These are phyloP conservation scores for Punctoribates punctum DNA, from an alignment of 2,888 invertebrate genomes.

Conservation along the genomic window DNA sequence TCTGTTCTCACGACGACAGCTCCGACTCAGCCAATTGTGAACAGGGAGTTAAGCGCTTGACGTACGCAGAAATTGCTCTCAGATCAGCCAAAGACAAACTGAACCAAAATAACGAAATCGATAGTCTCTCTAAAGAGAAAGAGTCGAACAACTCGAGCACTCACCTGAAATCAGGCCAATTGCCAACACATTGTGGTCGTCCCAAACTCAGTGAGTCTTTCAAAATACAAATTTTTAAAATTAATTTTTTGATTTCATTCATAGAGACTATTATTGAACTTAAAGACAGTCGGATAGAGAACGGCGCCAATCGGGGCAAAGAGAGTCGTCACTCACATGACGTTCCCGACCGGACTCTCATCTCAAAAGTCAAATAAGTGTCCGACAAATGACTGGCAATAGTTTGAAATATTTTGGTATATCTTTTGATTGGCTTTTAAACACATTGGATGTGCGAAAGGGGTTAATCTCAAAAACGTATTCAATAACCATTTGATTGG, in stretches of 20 bases:
- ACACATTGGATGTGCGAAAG: neutral
- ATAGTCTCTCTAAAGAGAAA: neutral
- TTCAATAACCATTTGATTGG: neutral
- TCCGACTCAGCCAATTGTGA: neutral
- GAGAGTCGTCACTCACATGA: constrained; percentile 32
- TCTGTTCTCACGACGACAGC: neutral
- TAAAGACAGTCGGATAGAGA: neutral
- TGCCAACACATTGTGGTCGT: constrained; percentile 15
- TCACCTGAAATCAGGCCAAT: neutral
- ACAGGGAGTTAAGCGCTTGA: constrained; percentile 30
- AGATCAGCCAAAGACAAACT: constrained; percentile 42
- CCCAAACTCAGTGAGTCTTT: constrained; percentile 23
- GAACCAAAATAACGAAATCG: constrained; percentile 40
- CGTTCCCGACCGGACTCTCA: neutral
- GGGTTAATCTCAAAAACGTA: neutral
- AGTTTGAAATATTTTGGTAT: constrained; percentile 1
- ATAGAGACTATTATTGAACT: constrained; percentile 19
- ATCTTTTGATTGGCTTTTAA: neutral
- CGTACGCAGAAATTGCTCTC: constrained; percentile 47
- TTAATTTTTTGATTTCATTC: neutral
- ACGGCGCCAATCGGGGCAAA: neutral
- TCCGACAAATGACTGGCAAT: neutral
- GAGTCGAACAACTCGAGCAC: constrained; percentile 23
- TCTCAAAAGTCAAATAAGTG: constrained; percentile 26
- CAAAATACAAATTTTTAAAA: neutral